Evolutionary conservation across 1,140 invertebrate genomes (phyloP).

Genomic region (Maniola jurtina): DNA sequence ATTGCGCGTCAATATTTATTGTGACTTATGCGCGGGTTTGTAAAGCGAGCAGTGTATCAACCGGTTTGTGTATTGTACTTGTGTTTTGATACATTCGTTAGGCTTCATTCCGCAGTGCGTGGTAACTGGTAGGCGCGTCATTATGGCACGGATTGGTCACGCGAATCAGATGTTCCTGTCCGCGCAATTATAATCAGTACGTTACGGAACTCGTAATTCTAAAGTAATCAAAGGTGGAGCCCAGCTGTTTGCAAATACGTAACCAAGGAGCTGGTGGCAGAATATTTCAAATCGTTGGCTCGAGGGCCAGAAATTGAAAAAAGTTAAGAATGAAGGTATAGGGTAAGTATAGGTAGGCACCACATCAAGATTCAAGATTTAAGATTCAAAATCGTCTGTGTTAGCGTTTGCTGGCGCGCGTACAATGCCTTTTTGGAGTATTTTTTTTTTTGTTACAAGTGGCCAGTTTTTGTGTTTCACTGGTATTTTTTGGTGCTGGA

Average conservation of each 20-base stretch:
- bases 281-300: too few species aligned
- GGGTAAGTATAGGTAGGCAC: too few species aligned
- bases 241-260: conserved; percentile 56
- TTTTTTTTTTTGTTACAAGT: too few species aligned
- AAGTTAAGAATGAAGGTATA: too few species aligned
- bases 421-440: too few species aligned
- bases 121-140: conserved; percentile 55
- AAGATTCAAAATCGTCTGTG: too few species aligned
- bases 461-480: too few species aligned
- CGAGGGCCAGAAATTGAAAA: too few species aligned
- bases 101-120: conserved; percentile 32
- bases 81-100: conserved; percentile 31
- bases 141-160: conserved; percentile 70
- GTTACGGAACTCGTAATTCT: conserved; percentile 68
- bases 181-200: conserved; percentile 75
- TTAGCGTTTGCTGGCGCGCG: too few species aligned
- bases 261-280: too few species aligned
- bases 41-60: conserved; percentile 28
- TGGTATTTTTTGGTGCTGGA: too few species aligned
- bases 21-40: conserved; percentile 18
- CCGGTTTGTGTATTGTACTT: conserved; percentile 24
- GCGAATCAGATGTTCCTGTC: conserved; percentile 70
- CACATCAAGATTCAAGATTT: too few species aligned
- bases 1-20: conserved; percentile 27
- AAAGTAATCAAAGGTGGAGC: conserved; percentile 70